Evolutionary conservation across 2,888 invertebrate genomes (phyloP).

Genomic region (Elegia similella): DNA sequence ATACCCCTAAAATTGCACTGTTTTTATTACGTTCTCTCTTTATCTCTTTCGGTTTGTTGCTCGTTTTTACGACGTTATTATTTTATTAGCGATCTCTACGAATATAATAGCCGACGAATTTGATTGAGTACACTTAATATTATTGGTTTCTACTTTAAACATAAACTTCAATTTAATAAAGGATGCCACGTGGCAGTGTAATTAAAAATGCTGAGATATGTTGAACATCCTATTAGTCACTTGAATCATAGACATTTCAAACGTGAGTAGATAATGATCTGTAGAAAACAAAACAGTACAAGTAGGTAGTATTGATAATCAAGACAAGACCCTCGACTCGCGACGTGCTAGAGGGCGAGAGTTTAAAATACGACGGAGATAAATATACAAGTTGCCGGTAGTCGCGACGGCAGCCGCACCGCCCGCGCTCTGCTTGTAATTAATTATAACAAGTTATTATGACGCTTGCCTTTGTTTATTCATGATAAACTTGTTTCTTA

Average conservation of each 20-base stretch:
- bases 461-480: slow-evolving; percentile 4
- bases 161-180: neutral
- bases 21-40: slow-evolving; percentile 80
- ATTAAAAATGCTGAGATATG: neutral
- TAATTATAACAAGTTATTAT: slow-evolving; percentile 33
- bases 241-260: neutral
- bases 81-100: slow-evolving; percentile 67
- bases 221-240: neutral
- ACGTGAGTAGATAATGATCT: neutral
- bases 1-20: slow-evolving; percentile 82
- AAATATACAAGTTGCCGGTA: slow-evolving; percentile 32
- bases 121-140: slow-evolving; percentile 24
- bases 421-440: slow-evolving; percentile 34
- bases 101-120: slow-evolving; percentile 38
- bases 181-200: neutral
- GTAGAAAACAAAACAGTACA: neutral
- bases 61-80: slow-evolving; percentile 73
- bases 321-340: neutral
- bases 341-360: slow-evolving; percentile 30
- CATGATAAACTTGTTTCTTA: slow-evolving; percentile 12
- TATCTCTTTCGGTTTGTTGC: slow-evolving; percentile 80
- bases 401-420: slow-evolving; percentile 25
- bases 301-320: neutral
- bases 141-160: slow-evolving; percentile 19
- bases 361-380: slow-evolving; percentile 36